phyloP scores from a whole-genome alignment of 2,888 invertebrate genomes.

The Diarsia dahlii region DNA sequence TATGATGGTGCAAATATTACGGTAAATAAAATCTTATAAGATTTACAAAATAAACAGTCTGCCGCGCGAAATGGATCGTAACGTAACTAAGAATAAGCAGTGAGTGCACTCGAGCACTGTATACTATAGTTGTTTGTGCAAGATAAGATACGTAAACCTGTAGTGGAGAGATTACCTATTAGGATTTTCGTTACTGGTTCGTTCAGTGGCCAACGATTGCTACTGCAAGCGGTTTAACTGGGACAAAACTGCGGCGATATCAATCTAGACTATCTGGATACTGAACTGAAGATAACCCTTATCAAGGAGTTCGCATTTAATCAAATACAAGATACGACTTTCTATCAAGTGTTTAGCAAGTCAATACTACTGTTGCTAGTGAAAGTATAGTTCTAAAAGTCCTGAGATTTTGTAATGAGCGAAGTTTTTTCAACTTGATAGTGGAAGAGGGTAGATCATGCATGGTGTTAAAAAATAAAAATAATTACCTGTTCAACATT shows the following conservation, averaged over 20 bases:
- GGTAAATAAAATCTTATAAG: slow-evolving; percentile 71
- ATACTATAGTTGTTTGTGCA: slow-evolving; percentile 78
- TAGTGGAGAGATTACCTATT: slow-evolving; percentile 71
- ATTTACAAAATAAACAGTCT: slow-evolving; percentile 76
- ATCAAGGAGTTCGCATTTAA: slow-evolving; percentile 55
- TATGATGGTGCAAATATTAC: slow-evolving; percentile 30
- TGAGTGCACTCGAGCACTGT: slow-evolving; percentile 73
- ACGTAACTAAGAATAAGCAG: slow-evolving; percentile 83
- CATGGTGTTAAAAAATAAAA: not conserved
- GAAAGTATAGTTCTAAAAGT: not conserved
- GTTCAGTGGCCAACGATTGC: slow-evolving; percentile 60
- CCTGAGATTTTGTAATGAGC: too few relatives aligned
- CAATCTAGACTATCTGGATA: slow-evolving; percentile 68
- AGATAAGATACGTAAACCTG: slow-evolving; percentile 83
- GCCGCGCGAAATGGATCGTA: slow-evolving; percentile 77
- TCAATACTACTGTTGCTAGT: slow-evolving; percentile 14
- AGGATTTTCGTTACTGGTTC: slow-evolving; percentile 68
- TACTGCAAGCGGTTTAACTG: slow-evolving; percentile 54
- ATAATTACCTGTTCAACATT: slow-evolving; percentile 92
- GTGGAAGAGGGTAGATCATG: not conserved
- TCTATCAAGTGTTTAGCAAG: slow-evolving; percentile 30
- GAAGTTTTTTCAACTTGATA: not conserved
- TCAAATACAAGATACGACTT: slow-evolving; percentile 44
- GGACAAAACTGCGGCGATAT: slow-evolving; percentile 63
- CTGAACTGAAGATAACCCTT: slow-evolving; percentile 58